Percentiles rank a stretch among this genome's conserved stretches.
These are phyloP conservation scores for Drosophila serrata DNA, from an alignment of 1,140 invertebrate genomes.

Conservation along the genomic window DNA sequence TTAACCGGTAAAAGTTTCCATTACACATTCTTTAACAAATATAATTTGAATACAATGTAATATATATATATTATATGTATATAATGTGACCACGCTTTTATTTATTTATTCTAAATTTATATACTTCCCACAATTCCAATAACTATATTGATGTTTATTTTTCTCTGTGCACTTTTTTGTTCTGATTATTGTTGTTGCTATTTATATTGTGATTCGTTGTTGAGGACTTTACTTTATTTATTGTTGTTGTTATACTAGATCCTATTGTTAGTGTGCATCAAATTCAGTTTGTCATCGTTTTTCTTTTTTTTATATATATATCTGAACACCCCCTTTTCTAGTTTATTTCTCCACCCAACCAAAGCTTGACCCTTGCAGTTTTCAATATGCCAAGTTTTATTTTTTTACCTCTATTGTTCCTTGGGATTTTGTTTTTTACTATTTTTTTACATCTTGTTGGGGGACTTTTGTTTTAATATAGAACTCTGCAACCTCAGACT, in stretches of 20 bases:
- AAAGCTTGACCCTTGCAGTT: conserved; percentile 41
- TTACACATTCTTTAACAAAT: background rate
- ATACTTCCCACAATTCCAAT: background rate
- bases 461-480: conserved; percentile 71
- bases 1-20: background rate
- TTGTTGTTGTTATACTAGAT: conserved; percentile 37
- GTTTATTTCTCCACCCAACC: background rate
- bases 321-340: background rate
- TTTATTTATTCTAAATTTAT: background rate
- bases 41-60: background rate
- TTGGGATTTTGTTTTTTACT: conserved; percentile 23
- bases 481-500: conserved; percentile 39
- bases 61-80: no score
- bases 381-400: conserved; percentile 51
- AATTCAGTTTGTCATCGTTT: conserved; percentile 67
- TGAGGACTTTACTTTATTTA: conserved; percentile 15
- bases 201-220: conserved; percentile 33
- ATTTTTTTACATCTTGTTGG: conserved; percentile 35
- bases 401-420: conserved; percentile 27
- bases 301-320: conserved; percentile 5
- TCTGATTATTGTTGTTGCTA: conserved; percentile 41
- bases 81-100: background rate
- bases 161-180: conserved; percentile 21
- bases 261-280: conserved; percentile 54
- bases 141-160: background rate